These are phyloP conservation scores for Eilema sororculum DNA, from an alignment of 2,888 invertebrate species.

Conservation along the genomic window DNA sequence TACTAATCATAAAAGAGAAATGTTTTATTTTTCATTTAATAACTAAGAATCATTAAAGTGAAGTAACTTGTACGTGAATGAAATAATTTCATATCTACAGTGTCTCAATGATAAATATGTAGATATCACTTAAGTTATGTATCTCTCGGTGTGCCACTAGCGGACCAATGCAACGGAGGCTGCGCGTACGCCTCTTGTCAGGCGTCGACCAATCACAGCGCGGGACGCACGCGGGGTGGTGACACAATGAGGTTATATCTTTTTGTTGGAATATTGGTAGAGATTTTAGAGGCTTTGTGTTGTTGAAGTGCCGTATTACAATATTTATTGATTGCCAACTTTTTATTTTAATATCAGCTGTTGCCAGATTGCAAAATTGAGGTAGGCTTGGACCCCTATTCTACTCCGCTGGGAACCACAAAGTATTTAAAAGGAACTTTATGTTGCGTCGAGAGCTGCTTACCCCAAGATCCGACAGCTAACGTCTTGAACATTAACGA, in stretches of 20 bases:
- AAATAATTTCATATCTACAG: too few species aligned
- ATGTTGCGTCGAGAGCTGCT: background rate
- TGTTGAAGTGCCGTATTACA: too few species aligned
- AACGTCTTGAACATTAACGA: constrained; percentile 3
- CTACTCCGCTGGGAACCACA: too few species aligned
- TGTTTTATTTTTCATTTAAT: too few species aligned
- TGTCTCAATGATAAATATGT: background rate
- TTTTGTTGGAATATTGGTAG: background rate
- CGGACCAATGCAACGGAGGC: constrained; percentile 30
- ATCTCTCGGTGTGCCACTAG: constrained; percentile 12
- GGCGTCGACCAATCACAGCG: constrained; percentile 41
- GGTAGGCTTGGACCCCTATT: too few species aligned
- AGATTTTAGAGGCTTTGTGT: background rate
- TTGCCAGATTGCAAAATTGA: too few species aligned
- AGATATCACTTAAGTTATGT: background rate
- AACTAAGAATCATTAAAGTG: too few species aligned
- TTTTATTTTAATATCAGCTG: too few species aligned
- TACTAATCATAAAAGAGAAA: too few species aligned
- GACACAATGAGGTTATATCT: constrained; percentile 17
- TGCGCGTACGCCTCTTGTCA: constrained; percentile 46
- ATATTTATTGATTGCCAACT: too few species aligned
- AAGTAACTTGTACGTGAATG: too few species aligned
- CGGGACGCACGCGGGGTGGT: constrained; percentile 5
- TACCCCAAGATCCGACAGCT: background rate
- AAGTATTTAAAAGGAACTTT: background rate